Conservation (phyloP, 30 jellyfish, hydroid and myxozoan species). For the Aurelia sp. region DNA sequence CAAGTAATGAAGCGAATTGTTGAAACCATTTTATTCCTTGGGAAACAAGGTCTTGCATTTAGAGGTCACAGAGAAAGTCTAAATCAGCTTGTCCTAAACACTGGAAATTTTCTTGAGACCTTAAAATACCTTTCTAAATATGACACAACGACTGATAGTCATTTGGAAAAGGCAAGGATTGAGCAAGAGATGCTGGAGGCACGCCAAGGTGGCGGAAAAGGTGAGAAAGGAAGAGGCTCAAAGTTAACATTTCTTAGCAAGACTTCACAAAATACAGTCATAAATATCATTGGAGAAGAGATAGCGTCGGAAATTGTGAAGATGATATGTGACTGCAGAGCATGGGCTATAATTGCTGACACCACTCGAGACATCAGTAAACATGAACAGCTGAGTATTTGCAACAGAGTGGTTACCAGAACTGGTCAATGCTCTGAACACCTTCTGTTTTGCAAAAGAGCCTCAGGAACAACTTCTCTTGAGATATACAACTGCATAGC, state of each 20-base stretch:
- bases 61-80: slow-evolving; percentile 36
- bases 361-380: neutral
- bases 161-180: no score
- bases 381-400: slow-evolving; percentile 38
- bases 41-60: slow-evolving; percentile 46
- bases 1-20: slow-evolving; percentile 38
- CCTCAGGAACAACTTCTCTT: slow-evolving; percentile 38
- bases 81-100: slow-evolving; percentile 21
- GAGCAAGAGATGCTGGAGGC: no score
- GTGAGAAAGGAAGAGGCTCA: slow-evolving; percentile 45
- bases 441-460: slow-evolving; percentile 38
- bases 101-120: no score
- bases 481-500: slow-evolving; percentile 8
- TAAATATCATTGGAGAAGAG: slow-evolving; percentile 48
- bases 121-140: no score
- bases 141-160: no score
- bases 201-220: neutral
- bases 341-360: slow-evolving; percentile 11
- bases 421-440: slow-evolving; percentile 41
- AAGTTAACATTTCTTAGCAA: slow-evolving; percentile 54
- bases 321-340: slow-evolving; percentile 1
- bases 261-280: slow-evolving; percentile 12
- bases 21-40: slow-evolving; percentile 34
- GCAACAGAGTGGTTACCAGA: slow-evolving; percentile 27
- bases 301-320: slow-evolving; percentile 10